Evolutionary conservation across 2,113 vertebrate species (phyloP).

Genomic region (Andinoacara biseriatus): DNA sequence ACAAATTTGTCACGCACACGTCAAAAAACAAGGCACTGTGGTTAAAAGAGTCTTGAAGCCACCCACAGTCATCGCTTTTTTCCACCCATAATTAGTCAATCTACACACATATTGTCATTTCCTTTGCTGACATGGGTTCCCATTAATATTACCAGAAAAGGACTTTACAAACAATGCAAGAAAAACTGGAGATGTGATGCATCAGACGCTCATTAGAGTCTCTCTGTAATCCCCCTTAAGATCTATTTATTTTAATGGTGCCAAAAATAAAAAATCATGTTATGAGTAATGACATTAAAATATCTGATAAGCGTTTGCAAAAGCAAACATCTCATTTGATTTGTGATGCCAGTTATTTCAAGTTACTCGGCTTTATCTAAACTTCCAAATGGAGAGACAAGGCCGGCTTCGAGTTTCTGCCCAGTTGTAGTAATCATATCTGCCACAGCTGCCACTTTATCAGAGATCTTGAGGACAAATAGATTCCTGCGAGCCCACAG

Average conservation of each 20-base stretch:
- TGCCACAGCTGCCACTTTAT: slow-evolving; percentile 85
- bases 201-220: not conserved
- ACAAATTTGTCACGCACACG: not conserved
- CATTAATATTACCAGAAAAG: not conserved
- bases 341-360: not conserved
- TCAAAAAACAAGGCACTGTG: not conserved
- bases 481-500: slow-evolving; percentile 60
- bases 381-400: not conserved
- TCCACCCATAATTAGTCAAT: not conserved
- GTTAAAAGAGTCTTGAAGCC: not conserved
- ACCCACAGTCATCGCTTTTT: slow-evolving; percentile 4
- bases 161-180: not conserved
- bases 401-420: slow-evolving; percentile 77
- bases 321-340: not conserved
- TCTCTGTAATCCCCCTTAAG: not conserved
- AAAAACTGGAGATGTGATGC: slow-evolving; percentile 2
- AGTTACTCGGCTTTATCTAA: slow-evolving; percentile 1
- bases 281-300: not conserved
- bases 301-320: not conserved
- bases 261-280: not conserved
- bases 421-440: slow-evolving; percentile 87
- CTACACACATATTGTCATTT: not conserved
- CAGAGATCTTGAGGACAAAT: slow-evolving; percentile 67
- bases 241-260: not conserved
- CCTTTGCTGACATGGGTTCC: not conserved